Evolutionary conservation across 1,140 invertebrate genomes (phyloP), one percentile per base, ranked within the genome.

Genomic region (Hyles euphorbiae): DNA sequence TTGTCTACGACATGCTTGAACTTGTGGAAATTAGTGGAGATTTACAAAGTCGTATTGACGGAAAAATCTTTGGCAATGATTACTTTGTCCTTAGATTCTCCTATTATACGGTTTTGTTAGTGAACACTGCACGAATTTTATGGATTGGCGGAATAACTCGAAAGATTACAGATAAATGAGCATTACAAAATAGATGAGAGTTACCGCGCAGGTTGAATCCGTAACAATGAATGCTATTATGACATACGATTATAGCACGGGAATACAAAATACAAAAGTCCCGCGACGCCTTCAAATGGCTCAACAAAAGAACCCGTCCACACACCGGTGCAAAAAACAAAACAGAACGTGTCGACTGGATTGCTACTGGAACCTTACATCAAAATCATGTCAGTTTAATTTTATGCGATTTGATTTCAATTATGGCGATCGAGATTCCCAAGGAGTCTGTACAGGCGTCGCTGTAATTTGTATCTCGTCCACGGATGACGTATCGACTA

Each of bases 401-500:
- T 48, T 48, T 48, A n/a, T 48, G 12, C 46, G 12, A n/a, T 48
- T 48, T 11, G 3, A 48, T 48, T 11, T 11, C 46, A 48, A 22
- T 4, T 11, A 48, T 22, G 5, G 10, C n/a, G 36, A 40, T 8
- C 36, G 36, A 40, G 36, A 52, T 52, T 56, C 54, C 33, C 32
- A 56, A 56, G 50, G 32, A 34, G 53, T 63, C 51, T 56, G 46
- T 54, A 44, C 46, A 65, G 60, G 63, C 59, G 50, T 65, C 22
- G 61, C 62, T 63, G 72, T 60, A 74, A 74, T 72, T 74, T 72
- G 72, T 70, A 58, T 58, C 61, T 46, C 57, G 59, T 70, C 56
- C 52, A 58, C 53, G 70, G 58, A 74, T 80, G 82, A 81, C 77
- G 77, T 77, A 81, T 81, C 58, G 74, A 68, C 44, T 77, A 81